Conservation (phyloP, 2,797 vertebrate genomes). For the Oceanodroma leucorhoa region DNA sequence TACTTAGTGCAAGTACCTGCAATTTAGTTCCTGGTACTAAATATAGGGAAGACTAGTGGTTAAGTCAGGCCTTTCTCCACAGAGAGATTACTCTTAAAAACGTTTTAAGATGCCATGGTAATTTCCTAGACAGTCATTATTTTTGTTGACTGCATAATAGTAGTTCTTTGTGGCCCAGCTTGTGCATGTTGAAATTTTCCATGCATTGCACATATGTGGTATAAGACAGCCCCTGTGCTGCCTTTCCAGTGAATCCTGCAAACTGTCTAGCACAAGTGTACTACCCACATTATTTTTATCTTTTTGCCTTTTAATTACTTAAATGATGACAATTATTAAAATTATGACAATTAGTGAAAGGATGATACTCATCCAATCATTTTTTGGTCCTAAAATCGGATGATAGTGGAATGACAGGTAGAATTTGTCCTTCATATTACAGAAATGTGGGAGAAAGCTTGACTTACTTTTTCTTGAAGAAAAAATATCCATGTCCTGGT, state of each 20-base stretch:
- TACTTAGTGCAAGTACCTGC: not conserved
- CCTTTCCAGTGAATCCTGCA: not conserved
- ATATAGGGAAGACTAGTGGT: not conserved
- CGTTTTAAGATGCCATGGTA: not conserved
- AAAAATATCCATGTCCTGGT: not conserved
- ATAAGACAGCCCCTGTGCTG: not conserved
- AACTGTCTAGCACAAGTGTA: not conserved
- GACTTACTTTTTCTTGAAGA: not conserved
- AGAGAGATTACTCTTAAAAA: not conserved
- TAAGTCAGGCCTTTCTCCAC: not conserved
- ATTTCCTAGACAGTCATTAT: not conserved
- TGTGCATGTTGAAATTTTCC: not conserved
- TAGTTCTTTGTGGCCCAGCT: not conserved
- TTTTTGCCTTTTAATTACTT: not conserved
- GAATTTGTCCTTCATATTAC: not conserved
- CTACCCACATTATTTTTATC: rapidly evolving
- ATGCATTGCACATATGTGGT: rapidly evolving
- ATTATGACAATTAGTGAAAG: not conserved
- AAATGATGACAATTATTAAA: not conserved
- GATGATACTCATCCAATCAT: rapidly evolving
- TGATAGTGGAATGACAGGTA: rapidly evolving
- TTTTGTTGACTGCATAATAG: not conserved
- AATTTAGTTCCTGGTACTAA: not conserved
- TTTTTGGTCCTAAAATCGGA: not conserved
- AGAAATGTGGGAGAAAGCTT: not conserved